A percentile compares a stretch with the other conserved stretches of the same genome.
These are phyloP conservation scores for Itoplectis maculator DNA, from an alignment of 2,888 invertebrate species.

Conservation along the genomic window DNA sequence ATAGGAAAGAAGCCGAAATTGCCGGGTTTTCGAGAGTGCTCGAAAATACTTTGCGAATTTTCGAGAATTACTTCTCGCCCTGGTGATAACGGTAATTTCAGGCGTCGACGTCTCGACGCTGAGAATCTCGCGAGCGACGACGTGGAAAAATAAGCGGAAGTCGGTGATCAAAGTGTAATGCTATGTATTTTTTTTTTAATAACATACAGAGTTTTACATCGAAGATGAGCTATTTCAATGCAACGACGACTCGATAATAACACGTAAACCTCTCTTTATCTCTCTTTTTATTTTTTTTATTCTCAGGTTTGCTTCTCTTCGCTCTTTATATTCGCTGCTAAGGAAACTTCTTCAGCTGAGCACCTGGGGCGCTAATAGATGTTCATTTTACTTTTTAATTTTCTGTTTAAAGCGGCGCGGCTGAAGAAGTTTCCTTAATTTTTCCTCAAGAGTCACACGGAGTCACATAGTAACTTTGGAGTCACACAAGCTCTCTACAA, in stretches of 20 bases:
- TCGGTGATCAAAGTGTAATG: constrained; percentile 61
- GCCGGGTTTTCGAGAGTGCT: background rate
- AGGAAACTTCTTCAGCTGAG: constrained; percentile 6
- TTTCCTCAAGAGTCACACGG: background rate
- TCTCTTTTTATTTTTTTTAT: constrained; percentile 12
- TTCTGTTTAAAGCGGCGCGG: too few species aligned
- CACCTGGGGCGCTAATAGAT: too few species aligned
- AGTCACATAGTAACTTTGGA: constrained; percentile 1
- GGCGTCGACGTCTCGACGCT: background rate
- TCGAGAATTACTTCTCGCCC: background rate
- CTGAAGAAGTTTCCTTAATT: background rate
- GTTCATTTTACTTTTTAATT: background rate
- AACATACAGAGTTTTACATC: constrained; percentile 82
- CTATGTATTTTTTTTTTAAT: constrained; percentile 66
- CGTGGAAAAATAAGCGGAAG: constrained; percentile 24
- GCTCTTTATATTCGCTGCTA: background rate
- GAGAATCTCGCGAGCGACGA: background rate
- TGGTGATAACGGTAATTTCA: background rate
- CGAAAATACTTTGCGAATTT: too few species aligned
- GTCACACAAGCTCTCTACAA: background rate
- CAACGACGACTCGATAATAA: constrained; percentile 77
- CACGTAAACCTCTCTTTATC: constrained; percentile 57
- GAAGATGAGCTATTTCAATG: constrained; percentile 78
- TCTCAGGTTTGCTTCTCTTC: constrained; percentile 17
- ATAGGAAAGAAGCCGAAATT: constrained; percentile 3